Evolutionary conservation across 2,888 invertebrate genomes (phyloP), one percentile per base, ranked within the genome.

Genomic region (Troides helena): DNA sequence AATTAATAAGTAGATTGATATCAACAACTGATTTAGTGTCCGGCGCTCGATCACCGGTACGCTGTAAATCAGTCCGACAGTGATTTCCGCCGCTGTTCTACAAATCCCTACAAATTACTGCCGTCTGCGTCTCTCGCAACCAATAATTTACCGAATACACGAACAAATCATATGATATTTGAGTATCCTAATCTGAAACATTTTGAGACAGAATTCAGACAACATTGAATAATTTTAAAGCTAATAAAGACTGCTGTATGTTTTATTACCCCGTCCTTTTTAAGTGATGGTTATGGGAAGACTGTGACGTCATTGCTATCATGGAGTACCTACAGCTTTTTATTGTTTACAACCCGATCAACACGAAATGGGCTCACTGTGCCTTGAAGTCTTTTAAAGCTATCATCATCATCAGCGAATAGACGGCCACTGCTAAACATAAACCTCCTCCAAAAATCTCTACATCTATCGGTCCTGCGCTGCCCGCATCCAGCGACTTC

Each of bases 1-100:
- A 76, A 75, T 76, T 72, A 77, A 77, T 75, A 73, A 70, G 71
- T 69, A 75, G 80, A 82, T 80, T 78, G 75, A 79, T 78, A 82
- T 81, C 80, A 67, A 63, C 50, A 72, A 73, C 77, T 81, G 81
- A 82, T 82, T 80, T 77, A 82, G 75, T 71, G 61, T 67, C 46
- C 70, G 72, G 72, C 72, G 66, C 65, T 60, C 71, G 70, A 70
- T 72, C 71, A 63, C 74, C 60, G 69, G 68, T 66, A 68, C 72
- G 69, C 70, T 70, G 74, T 78, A 75, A 77, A 77, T 78, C 78
- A 76, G 73, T 73, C 67, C 71, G 78, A 76, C 78, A 78, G 65
- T 74, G 74, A 76, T 76, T 78, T 80, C 76, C 77, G 76, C 73
- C 75, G 76, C 74, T 77, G 77, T 72, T 73, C 36, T 71, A 76